A percentile compares a stretch with the other conserved stretches of the same genome.
Evolutionary conservation across 2,797 vertebrate genomes (phyloP).

Genomic region (Tenualosa ilisha): DNA sequence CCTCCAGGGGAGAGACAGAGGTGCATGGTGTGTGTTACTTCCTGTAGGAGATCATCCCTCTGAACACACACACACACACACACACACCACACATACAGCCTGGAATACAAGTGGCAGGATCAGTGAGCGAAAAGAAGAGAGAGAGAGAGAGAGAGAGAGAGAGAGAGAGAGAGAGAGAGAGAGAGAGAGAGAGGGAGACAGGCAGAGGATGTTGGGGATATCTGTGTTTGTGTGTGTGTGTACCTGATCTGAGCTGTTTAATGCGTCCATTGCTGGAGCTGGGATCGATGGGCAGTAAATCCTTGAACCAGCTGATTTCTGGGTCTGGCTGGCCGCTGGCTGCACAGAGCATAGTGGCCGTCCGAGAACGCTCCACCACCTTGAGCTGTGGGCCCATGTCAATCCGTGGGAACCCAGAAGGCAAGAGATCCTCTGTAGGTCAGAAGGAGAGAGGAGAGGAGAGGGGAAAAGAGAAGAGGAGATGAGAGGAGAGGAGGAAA

Average conservation of each 20-base stretch:
- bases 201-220: conserved; percentile 42
- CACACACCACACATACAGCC: background rate
- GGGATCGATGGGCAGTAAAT: conserved; percentile 96
- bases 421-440: conserved; percentile 90
- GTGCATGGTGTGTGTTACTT: background rate
- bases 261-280: conserved; percentile 91
- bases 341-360: conserved; percentile 96
- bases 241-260: conserved; percentile 96
- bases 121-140: background rate
- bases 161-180: background rate
- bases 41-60: background rate
- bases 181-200: conserved; percentile 49
- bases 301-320: conserved; percentile 99
- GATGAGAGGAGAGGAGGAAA: background rate
- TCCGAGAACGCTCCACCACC: conserved; percentile 93
- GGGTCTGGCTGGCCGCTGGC: conserved; percentile 97
- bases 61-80: background rate
- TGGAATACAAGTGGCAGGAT: conserved; percentile 15
- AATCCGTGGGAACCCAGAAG: conserved; percentile 92
- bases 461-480: background rate
- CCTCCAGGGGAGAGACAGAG: background rate
- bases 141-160: background rate
- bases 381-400: conserved; percentile 99
- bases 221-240: background rate
- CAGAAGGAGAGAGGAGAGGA: conserved; percentile 29